Conservation (phyloP, 1,140 invertebrate species). For the Chironomus tepperi region DNA sequence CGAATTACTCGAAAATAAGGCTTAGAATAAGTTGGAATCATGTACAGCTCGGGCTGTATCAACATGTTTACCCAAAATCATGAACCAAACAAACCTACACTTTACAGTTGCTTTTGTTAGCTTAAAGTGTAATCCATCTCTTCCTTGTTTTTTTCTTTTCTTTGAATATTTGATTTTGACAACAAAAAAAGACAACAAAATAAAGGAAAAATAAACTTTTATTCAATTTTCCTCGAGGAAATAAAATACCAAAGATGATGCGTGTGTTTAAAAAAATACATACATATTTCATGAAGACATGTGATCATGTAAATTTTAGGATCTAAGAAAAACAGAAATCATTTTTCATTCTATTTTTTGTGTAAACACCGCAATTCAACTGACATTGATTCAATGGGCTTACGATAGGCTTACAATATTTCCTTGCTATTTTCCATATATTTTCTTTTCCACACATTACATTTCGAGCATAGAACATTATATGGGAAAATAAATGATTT, state of each 20-base stretch:
- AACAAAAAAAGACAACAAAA: background rate
- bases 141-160: no score
- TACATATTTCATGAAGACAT: background rate
- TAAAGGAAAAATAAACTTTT: background rate
- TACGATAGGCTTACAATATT: background rate
- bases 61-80: no score
- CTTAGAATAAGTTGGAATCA: no score
- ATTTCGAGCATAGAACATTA: no score
- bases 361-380: conserved; percentile 7
- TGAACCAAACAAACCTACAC: no score
- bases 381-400: conserved; percentile 12
- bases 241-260: background rate
- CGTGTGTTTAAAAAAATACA: background rate
- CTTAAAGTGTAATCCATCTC: no score
- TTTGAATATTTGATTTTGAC: background rate
- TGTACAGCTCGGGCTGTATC: no score
- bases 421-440: background rate
- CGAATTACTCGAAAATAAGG: no score
- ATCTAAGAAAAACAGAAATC: background rate
- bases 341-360: conserved; percentile 3
- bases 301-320: background rate
- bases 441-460: no score
- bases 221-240: background rate
- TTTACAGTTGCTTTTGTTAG: no score
- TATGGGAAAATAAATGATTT: no score